Percentiles rank a stretch among this genome's conserved stretches.
phyloP scores from a whole-genome alignment of 2,888 invertebrate species.

The Epistrophella euchroma region DNA sequence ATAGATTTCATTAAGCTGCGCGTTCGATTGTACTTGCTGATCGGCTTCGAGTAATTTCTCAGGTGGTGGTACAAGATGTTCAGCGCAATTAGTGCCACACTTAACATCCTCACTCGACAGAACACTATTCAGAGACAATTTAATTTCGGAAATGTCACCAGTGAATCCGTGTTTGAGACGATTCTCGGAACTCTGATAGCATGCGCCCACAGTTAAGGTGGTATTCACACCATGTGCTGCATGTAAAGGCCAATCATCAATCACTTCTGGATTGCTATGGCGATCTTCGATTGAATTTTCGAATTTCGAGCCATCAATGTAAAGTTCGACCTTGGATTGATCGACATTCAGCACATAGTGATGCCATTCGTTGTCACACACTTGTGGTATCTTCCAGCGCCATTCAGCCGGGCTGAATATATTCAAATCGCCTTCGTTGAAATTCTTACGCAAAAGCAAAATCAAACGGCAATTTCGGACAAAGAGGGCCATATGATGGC shows the following conservation, averaged over 20 bases:
- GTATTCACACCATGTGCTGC: constrained; percentile 97
- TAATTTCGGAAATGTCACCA: constrained; percentile 83
- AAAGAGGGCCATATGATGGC: constrained; percentile 99
- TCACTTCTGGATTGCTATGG: constrained; percentile 96
- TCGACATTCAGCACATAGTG: constrained; percentile 97
- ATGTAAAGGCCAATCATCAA: constrained; percentile 99
- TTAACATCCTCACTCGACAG: constrained; percentile 81
- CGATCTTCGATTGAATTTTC: constrained; percentile 83
- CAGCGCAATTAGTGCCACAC: constrained; percentile 83
- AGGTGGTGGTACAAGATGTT: constrained; percentile 85
- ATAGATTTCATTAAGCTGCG: constrained; percentile 89
- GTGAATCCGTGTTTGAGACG: constrained; percentile 91
- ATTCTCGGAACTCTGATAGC: constrained; percentile 98
- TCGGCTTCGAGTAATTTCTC: constrained; percentile 91
- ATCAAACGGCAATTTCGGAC: constrained; percentile 98
- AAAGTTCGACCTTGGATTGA: constrained; percentile 92
- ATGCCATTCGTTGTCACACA: constrained; percentile 99
- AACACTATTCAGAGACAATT: constrained; percentile 79
- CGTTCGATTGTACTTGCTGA: constrained; percentile 90
- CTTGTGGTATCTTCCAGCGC: constrained; percentile 98
- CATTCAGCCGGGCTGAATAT: constrained; percentile 99
- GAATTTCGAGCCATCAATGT: constrained; percentile 91
- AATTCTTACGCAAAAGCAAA: constrained; percentile 94
- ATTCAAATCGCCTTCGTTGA: constrained; percentile 95
- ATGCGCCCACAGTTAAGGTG: constrained; percentile 96